Evolutionary conservation across 2,113 vertebrate genomes (phyloP).

Genomic region (Sminthopsis crassicaudata): DNA sequence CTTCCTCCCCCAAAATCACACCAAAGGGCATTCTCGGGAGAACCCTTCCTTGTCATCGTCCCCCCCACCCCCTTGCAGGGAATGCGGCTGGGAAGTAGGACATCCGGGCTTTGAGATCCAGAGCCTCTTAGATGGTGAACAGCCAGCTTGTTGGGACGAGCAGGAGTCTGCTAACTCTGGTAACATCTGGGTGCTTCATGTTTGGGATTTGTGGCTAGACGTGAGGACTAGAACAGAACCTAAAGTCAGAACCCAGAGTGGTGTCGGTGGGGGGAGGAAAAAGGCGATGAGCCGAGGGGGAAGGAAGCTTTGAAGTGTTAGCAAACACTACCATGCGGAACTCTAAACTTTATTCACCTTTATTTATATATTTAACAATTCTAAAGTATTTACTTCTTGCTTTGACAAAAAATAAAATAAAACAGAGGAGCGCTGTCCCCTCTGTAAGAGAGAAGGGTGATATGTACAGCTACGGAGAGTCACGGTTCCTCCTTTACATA

Average conservation of each 20-base stretch:
- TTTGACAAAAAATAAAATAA: conserved; percentile 88
- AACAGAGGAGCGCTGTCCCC: conserved; percentile 86
- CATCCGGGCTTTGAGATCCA: not conserved
- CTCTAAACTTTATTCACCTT: conserved; percentile 88
- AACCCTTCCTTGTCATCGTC: not conserved
- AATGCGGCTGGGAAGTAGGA: not conserved
- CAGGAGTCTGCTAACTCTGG: not conserved
- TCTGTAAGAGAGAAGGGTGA: conserved; percentile 84
- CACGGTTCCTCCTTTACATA: conserved; percentile 86
- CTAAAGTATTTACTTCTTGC: conserved; percentile 89
- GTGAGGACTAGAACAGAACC: not conserved
- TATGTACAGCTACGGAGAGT: conserved; percentile 85
- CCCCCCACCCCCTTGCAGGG: too few species aligned
- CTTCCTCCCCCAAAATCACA: too few species aligned
- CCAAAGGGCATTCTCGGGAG: too few species aligned
- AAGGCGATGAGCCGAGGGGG: conserved; percentile 35
- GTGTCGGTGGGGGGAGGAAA: not conserved
- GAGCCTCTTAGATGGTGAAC: not conserved
- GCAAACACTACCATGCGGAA: conserved; percentile 85
- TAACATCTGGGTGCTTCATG: not conserved
- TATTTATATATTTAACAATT: conserved; percentile 90
- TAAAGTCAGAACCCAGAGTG: not conserved
- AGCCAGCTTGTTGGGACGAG: not conserved
- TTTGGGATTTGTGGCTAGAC: conserved; percentile 8
- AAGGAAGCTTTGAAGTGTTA: conserved; percentile 65